Evolutionary conservation across 2,113 vertebrate genomes (phyloP).

Genomic region (Halichoerus grypus): DNA sequence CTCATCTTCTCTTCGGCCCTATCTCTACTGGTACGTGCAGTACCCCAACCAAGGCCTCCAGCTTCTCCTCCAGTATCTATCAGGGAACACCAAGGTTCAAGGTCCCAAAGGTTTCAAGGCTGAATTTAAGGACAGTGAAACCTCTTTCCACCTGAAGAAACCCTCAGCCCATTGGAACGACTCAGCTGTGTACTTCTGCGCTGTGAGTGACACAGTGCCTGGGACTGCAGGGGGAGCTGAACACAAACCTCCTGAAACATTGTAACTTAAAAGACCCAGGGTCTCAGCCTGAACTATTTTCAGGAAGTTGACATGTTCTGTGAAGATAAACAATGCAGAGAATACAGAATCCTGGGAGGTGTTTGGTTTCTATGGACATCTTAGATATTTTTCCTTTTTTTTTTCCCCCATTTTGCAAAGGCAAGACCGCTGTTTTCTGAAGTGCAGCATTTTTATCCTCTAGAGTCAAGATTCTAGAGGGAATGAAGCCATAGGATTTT

Average conservation of each 20-base stretch:
- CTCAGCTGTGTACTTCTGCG: neutral
- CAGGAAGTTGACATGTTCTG: neutral
- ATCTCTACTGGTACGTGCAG: neutral
- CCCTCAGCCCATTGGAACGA: neutral
- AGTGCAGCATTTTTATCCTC: neutral
- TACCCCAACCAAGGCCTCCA: neutral
- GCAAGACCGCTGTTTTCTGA: neutral
- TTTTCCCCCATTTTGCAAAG: neutral
- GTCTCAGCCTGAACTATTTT: neutral
- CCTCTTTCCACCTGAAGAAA: neutral
- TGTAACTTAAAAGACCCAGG: neutral
- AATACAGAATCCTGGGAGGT: neutral
- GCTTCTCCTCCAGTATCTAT: neutral
- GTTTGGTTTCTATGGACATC: neutral
- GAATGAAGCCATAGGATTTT: neutral
- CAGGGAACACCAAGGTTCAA: neutral
- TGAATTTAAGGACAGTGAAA: neutral
- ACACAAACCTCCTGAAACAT: neutral
- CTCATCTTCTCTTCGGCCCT: neutral
- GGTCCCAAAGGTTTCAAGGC: neutral
- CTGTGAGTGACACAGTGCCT: neutral
- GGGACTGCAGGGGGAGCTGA: neutral
- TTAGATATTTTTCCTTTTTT: neutral
- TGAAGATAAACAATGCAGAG: neutral
- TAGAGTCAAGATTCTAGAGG: neutral